phyloP scores from a whole-genome alignment of 2,797 vertebrate species.

The Okamejei kenojei region DNA sequence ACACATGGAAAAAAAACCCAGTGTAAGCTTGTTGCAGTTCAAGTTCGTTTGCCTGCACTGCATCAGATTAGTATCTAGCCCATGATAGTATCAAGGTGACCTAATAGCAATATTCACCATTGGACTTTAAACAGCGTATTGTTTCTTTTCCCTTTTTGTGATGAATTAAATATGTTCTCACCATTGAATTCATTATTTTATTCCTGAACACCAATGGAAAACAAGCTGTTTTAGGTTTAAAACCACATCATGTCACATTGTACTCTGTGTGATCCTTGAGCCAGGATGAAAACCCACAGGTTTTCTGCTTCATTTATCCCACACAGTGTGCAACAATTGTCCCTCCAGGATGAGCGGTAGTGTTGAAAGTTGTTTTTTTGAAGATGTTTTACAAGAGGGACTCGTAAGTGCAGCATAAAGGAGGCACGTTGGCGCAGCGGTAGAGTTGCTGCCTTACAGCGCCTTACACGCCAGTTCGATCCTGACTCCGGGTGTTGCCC shows the following conservation, averaged over 20 bases:
- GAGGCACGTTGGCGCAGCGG: no score
- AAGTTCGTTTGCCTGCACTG: neutral
- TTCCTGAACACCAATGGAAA: neutral
- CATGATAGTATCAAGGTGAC: neutral
- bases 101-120: neutral
- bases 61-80: neutral
- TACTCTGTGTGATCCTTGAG: neutral
- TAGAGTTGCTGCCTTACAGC: no score
- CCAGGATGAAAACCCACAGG: neutral
- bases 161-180: neutral
- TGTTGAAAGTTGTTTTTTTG: neutral
- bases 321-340: neutral
- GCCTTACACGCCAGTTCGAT: no score
- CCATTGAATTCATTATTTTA: neutral
- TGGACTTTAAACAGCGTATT: neutral
- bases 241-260: neutral
- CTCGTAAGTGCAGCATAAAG: neutral
- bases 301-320: neutral
- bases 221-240: neutral
- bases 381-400: no score
- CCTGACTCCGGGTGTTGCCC: no score
- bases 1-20: neutral
- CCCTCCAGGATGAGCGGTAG: neutral
- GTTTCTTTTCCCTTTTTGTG: neutral
- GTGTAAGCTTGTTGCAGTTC: neutral